Evolutionary conservation across 2,797 vertebrate genomes (phyloP), one percentile per base, ranked within the genome.

Genomic region (Sternotherus odoratus): DNA sequence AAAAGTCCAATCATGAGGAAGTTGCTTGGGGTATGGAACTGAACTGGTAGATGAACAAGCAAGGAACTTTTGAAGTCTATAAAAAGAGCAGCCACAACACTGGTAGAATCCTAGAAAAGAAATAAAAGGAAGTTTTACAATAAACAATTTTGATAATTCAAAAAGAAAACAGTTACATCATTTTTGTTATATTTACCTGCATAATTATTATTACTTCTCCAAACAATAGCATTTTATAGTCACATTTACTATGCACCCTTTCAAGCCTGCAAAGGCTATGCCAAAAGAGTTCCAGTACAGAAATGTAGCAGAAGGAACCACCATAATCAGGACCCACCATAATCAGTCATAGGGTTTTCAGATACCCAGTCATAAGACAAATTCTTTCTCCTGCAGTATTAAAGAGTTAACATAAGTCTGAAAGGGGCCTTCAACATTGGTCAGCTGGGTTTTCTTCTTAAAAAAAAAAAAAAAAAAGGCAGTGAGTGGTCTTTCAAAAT

Each of bases 1-100:
- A 98, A 99, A 91, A 99, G 98, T 92, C 98, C 98, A 89, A 99
- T 98, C 94, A 99, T 98, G 96, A 99, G 97, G 86, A 98, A 98
- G 91, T 96, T 98, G 93, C 98, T 98, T 17, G 93, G 83, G 88
- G 98, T 98, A 92, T 98, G 98, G 88, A 99, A 98, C 82, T 99
- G 98, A 95, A 99, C 96, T 0, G 99, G 99, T 33, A 99, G 98
- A 94, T 99, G 98, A 80, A 98, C 97, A 80, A 99, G 98, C 50
- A 99, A 90, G n/a, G 98, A 98, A 87, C 96, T 97, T 93, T 98
- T 98, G 95, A 99, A 98, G 87, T 99, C 98, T 87, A 99, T 98
- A 39, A 99, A 98, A 82, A 99, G 98, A 85, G 98, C 98, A 6
- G 99, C 98, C 91, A 98, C 98, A 6, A 98, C 7, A 63, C 98